These are phyloP conservation scores for Myocastor coypus DNA, from an alignment of 2,113 vertebrate species.

Conservation along the genomic window DNA sequence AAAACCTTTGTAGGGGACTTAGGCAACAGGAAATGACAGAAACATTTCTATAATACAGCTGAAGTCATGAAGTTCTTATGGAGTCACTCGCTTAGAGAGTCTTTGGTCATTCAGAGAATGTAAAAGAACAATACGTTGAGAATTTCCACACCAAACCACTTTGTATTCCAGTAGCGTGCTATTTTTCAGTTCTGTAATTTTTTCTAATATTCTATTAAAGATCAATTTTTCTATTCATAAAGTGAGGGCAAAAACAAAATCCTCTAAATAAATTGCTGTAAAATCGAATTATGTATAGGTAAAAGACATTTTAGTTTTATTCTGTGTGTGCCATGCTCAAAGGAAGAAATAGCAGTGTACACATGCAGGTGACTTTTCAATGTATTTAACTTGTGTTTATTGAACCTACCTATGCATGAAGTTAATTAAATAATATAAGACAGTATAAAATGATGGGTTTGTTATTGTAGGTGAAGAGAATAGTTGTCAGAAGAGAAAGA, in stretches of 20 bases:
- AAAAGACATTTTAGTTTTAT: not conserved
- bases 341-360: not conserved
- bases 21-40: not conserved
- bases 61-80: not conserved
- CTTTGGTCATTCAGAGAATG: not conserved
- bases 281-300: not conserved
- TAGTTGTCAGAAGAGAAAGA: not conserved
- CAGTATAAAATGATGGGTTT: not conserved
- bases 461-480: not conserved
- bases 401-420: not conserved
- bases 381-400: not conserved
- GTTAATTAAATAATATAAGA: not conserved
- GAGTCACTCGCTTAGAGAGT: not conserved
- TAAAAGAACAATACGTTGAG: not conserved
- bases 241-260: not conserved
- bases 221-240: not conserved
- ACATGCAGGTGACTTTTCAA: not conserved
- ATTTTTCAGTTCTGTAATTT: not conserved
- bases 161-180: not conserved
- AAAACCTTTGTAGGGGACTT: rapidly evolving
- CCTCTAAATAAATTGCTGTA: not conserved
- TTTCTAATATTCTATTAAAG: not conserved
- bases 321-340: not conserved
- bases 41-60: not conserved
- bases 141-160: not conserved